A percentile compares a stretch with the other conserved stretches of the same genome.
Conservation (phyloP, 2,797 vertebrate genomes). For the Spinus olivaceus region DNA sequence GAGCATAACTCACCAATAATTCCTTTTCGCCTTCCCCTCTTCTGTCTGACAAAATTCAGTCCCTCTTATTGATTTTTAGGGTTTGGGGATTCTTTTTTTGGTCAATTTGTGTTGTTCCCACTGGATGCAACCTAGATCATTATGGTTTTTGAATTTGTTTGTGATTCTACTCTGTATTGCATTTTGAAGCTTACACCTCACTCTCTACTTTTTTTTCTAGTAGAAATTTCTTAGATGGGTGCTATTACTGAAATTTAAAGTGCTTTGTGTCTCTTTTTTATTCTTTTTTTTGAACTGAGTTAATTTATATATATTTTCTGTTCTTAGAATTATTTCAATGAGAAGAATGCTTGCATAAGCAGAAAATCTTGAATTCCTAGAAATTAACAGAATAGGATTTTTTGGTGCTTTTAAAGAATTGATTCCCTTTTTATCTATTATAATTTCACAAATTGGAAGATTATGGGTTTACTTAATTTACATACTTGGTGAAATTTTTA, state of each 20-base stretch:
- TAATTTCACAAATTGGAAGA: background rate
- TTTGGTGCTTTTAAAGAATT: background rate
- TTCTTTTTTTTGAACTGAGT: background rate
- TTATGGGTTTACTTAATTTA: background rate
- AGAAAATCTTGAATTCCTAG: background rate
- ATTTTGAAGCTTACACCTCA: background rate
- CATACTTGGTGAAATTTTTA: background rate
- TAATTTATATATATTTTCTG: background rate
- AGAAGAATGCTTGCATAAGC: background rate
- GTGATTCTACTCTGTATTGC: background rate
- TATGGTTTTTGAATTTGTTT: background rate
- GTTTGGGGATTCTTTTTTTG: background rate
- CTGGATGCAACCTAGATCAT: background rate
- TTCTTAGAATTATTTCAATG: background rate
- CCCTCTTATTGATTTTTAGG: background rate
- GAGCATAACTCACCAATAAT: conserved; percentile 19
- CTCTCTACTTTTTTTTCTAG: background rate
- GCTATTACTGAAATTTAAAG: background rate
- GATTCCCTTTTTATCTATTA: background rate
- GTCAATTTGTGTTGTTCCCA: background rate
- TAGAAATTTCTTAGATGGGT: background rate
- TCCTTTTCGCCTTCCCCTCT: conserved; percentile 25
- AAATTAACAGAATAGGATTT: background rate
- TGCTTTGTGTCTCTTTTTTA: background rate
- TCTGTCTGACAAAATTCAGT: background rate